Conservation (phyloP, 2,113 vertebrate genomes). For the Mohoua ochrocephala region DNA sequence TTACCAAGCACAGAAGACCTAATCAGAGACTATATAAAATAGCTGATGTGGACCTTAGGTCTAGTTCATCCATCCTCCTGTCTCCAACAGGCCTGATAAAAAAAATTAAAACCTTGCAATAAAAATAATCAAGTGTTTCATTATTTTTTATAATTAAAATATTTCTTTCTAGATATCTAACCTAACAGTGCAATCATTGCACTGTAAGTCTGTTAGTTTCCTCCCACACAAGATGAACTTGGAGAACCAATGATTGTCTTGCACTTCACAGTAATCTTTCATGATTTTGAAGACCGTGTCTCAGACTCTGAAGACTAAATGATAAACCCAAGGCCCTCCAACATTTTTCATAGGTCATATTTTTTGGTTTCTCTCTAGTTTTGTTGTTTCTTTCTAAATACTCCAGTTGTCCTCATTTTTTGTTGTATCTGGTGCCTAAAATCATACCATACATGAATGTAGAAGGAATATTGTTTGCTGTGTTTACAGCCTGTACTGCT, state of each 20-base stretch:
- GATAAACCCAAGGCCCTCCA: background rate
- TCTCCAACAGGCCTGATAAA: background rate
- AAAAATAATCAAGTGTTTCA: background rate
- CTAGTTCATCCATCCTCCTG: background rate
- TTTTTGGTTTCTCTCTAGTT: background rate
- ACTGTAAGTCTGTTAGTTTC: background rate
- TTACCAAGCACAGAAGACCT: background rate
- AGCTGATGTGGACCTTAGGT: background rate
- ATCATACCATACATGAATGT: background rate
- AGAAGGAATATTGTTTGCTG: background rate
- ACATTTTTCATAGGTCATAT: background rate
- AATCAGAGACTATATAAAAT: background rate
- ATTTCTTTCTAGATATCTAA: background rate
- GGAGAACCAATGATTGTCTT: background rate
- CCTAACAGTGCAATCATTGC: background rate
- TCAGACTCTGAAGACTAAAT: background rate
- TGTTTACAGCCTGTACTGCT: background rate
- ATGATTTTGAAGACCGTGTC: background rate
- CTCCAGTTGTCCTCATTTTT: background rate
- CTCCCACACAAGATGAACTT: background rate
- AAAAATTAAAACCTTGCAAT: background rate
- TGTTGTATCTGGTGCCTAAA: background rate
- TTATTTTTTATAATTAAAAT: background rate
- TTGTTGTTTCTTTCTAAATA: background rate
- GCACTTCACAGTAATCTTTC: background rate